phyloP scores from a whole-genome alignment of 2,113 vertebrate species.

The Okapia johnstoni region DNA sequence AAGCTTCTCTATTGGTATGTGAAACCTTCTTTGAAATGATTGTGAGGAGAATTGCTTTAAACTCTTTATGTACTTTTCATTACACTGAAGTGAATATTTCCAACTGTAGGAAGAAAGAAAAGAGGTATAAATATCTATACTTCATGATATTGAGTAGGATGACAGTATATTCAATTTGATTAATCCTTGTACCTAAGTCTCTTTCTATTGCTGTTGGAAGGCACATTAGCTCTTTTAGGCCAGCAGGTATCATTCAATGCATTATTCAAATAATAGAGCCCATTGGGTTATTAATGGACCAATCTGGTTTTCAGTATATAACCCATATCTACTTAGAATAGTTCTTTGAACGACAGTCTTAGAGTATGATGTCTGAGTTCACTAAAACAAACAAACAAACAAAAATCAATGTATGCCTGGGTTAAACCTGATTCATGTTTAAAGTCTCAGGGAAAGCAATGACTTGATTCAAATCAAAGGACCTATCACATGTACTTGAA shows the following conservation, averaged over 20 bases:
- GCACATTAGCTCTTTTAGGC: neutral
- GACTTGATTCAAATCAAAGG: neutral
- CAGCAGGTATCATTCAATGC: neutral
- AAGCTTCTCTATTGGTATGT: neutral
- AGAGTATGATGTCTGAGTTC: neutral
- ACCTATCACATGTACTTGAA: neutral
- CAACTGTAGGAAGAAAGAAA: neutral
- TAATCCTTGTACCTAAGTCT: neutral
- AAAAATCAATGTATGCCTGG: neutral
- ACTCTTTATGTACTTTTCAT: neutral
- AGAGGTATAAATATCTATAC: neutral
- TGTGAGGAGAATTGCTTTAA: neutral
- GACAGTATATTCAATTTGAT: neutral
- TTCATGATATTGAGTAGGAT: neutral
- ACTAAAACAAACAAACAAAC: neutral
- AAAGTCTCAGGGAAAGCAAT: neutral
- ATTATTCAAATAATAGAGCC: neutral
- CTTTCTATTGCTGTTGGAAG: neutral
- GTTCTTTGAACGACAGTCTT: neutral
- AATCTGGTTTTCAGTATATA: conserved; percentile 1
- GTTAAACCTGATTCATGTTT: neutral
- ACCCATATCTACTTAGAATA: neutral
- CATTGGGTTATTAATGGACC: neutral
- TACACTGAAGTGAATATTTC: neutral
- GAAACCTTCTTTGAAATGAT: neutral